Evolutionary conservation across 2,888 invertebrate genomes (phyloP).

Genomic region (Drosophila barbarae): DNA sequence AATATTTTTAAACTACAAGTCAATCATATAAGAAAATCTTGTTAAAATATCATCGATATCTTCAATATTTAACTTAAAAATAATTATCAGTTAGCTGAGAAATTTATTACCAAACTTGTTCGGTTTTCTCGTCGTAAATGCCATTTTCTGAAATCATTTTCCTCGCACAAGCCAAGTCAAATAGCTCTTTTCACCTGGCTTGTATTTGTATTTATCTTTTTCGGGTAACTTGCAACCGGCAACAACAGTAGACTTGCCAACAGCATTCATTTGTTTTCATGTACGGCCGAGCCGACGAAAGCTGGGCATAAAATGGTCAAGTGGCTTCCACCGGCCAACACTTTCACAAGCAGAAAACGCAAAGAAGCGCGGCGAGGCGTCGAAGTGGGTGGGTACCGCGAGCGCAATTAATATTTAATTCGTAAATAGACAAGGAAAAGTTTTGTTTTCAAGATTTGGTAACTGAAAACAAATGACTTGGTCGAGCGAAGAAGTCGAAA

Average conservation of each 20-base stretch:
- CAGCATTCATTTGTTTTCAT: conserved; percentile 60
- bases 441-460: conserved; percentile 52
- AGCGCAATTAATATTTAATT: conserved; percentile 68
- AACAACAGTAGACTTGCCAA: conserved; percentile 6
- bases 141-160: conserved; percentile 8
- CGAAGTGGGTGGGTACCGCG: conserved; percentile 11
- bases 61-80: neutral
- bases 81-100: conserved; percentile 5
- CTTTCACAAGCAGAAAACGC: conserved; percentile 57
- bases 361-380: conserved; percentile 17
- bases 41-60: neutral
- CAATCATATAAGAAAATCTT: neutral
- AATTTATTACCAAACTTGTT: conserved; percentile 7
- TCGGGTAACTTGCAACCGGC: conserved; percentile 54
- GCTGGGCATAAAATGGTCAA: conserved; percentile 67
- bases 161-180: conserved; percentile 9
- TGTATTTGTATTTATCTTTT: conserved; percentile 42
- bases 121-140: conserved; percentile 6
- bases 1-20: no score
- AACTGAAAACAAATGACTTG: conserved; percentile 55
- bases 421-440: conserved; percentile 67
- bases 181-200: conserved; percentile 17
- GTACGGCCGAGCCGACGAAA: conserved; percentile 54
- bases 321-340: conserved; percentile 67
- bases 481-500: conserved; percentile 33